Evolutionary conservation across 1,140 invertebrate genomes (phyloP), one percentile per base, ranked within the genome.

Genomic region (Mya arenaria): DNA sequence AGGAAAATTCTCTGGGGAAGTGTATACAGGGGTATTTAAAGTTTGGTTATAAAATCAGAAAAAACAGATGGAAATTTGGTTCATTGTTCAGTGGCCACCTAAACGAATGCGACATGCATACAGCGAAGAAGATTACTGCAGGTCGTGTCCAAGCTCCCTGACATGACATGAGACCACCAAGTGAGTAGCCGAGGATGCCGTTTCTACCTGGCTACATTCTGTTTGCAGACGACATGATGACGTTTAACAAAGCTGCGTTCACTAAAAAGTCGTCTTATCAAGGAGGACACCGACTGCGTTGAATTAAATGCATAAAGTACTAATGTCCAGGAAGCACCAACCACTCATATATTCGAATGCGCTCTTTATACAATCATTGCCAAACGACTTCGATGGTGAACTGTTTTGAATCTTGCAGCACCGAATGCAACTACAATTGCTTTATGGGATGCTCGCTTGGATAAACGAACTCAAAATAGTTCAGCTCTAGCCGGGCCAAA

Each of bases 161-260:
- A 52, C 63, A 78, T 15, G 44, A 58, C 63, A 78, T 78, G 3
- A 68, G 36, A 0, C 74, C 74, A 36, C 74, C 74, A 8, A 78
- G 63, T 15, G 74, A 78, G 41, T 78, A 78, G 17, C 74, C 74
- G 19, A 78, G 66, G 0, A 78, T 41, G 4, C 74, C 74, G 28
- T 52, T 48, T n/a, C 69, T 68, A 34, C 69, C 75, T 8, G 34
- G 56, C 44, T 23, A 25, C 0, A 79, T 19, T 68, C 75, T 68
- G 15, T 39, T n/a, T 15, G 23, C 13, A 6, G 36, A 19, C 6
- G 37, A 32, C 56, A 56, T n/a, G 5, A 39, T 52, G 0, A 30
- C 63, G 58, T 55, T 37, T 13, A 34, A 15, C 0, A 68, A 28
- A n/a, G 65, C 65, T 44, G 39, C 65, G 6, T 68, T 4, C 13